Evolutionary conservation across 2,797 vertebrate genomes (phyloP), one percentile per base, ranked within the genome.

Genomic region (Chanos chanos): DNA sequence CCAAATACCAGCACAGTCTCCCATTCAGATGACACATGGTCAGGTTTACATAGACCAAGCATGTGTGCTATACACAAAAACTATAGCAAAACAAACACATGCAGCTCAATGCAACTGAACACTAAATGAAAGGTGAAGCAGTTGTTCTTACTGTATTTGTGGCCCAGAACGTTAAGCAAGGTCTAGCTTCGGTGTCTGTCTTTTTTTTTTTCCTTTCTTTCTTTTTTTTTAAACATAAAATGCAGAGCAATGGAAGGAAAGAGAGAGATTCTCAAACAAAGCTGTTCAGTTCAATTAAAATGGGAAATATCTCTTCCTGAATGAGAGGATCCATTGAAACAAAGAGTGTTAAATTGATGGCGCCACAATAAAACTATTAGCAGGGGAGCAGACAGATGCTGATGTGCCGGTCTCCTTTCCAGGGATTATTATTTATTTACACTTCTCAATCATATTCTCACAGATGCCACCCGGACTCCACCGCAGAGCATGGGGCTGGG

Each of bases 401-500:
- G 87, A 85, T 86, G 87, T 85, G 86, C 87, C 83, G 85, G 83
- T 88, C 87, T 85, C 84, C 87, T 89, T 90, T 90, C 87, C 87
- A 90, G 86, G 85, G 87, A 90, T 89, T 89, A 90, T 90, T 90
- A 91, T 90, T 91, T 91, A 91, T 91, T 90, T 89, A 90, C 89
- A 89, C 87, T 89, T 88, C 88, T 89, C 89, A 89, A 89, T 90
- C 87, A 89, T 86, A 84, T 81, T 76, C 85, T 87, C 86, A 86
- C 89, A 90, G 89, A 90, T 91, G 89, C 89, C 85, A 86, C 80
- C 77, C 73, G 83, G 88, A 89, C 86, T 74, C 82, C 81, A 82
- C 82, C 79, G 76, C 85, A 81, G 83, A 83, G 84, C 70, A 76
- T 80, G 79, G 75, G 70, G 68, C 62, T 74, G 24, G 44, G 73